phyloP scores from a whole-genome alignment of 2,797 vertebrate species.

The Apogon talboti region DNA sequence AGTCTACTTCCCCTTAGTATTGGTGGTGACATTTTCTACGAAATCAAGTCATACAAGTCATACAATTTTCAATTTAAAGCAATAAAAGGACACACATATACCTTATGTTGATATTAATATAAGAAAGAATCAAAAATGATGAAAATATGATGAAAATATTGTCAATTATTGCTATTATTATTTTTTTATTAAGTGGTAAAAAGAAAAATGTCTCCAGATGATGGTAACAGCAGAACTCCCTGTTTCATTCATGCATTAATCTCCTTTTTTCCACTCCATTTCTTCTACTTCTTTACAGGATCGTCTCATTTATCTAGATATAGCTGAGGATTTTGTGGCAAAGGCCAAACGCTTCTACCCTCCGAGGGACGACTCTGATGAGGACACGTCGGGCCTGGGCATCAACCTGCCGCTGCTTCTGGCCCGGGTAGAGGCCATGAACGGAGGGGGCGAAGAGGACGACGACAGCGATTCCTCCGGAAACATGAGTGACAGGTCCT shows the following conservation, averaged over 20 bases:
- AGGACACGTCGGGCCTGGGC: slow-evolving; percentile 57
- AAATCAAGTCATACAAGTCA: too few species aligned
- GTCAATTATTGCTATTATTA: too few species aligned
- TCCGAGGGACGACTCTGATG: slow-evolving; percentile 76
- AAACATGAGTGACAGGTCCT: slow-evolving; percentile 53
- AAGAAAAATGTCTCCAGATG: too few species aligned
- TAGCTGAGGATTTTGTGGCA: slow-evolving; percentile 85
- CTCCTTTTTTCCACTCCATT: neutral
- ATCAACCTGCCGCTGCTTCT: slow-evolving; percentile 83
- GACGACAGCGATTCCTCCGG: slow-evolving; percentile 50
- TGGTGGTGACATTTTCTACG: too few species aligned
- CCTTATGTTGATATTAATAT: too few species aligned
- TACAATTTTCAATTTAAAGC: too few species aligned
- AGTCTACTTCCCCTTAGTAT: too few species aligned
- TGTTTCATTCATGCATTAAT: neutral
- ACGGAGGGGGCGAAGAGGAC: slow-evolving; percentile 51
- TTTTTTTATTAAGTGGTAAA: too few species aligned
- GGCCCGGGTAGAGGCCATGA: slow-evolving; percentile 74
- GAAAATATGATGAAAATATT: too few species aligned
- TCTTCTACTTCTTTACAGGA: slow-evolving; percentile 73
- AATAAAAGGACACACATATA: too few species aligned
- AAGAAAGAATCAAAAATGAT: too few species aligned
- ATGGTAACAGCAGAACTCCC: too few species aligned
- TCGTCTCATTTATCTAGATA: slow-evolving; percentile 86
- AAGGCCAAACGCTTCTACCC: slow-evolving; percentile 87